These are phyloP conservation scores for Anas platyrhynchos DNA, from an alignment of 2,113 vertebrate genomes.

Conservation along the genomic window DNA sequence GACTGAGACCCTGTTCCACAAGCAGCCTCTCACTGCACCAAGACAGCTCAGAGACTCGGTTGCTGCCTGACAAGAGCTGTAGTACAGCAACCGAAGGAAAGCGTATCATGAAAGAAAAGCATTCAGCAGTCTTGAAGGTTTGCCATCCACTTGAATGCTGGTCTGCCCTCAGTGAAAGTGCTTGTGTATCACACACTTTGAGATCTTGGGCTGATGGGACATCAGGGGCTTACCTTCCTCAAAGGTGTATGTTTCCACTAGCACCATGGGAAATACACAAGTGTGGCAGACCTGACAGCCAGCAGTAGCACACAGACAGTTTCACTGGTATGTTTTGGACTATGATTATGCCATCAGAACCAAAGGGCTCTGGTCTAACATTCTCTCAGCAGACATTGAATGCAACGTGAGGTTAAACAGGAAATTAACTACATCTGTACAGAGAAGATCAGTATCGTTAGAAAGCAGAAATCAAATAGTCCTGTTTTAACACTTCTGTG, in stretches of 20 bases:
- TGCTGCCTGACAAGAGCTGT: not conserved
- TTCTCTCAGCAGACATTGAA: not conserved
- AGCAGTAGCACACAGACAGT: not conserved
- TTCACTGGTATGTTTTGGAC: rapidly evolving
- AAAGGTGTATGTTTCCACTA: rapidly evolving
- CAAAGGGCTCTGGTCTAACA: not conserved
- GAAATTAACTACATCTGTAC: not conserved
- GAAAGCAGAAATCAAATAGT: not conserved
- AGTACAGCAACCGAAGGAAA: not conserved
- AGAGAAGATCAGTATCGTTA: not conserved
- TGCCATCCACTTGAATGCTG: rapidly evolving
- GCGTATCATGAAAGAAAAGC: rapidly evolving
- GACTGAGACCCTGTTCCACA: not conserved
- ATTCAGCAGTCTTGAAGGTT: not conserved
- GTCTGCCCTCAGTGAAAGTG: not conserved
- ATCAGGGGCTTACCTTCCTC: not conserved
- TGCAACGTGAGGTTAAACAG: not conserved
- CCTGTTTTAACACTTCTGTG: not conserved
- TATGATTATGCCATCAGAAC: rapidly evolving
- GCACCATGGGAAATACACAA: not conserved
- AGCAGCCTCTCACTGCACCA: rapidly evolving
- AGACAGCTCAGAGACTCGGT: not conserved
- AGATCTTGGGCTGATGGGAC: not conserved
- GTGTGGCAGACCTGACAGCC: not conserved
- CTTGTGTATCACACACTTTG: not conserved